phyloP scores from a whole-genome alignment of 2,888 invertebrate species.

The Hololepta plana region DNA sequence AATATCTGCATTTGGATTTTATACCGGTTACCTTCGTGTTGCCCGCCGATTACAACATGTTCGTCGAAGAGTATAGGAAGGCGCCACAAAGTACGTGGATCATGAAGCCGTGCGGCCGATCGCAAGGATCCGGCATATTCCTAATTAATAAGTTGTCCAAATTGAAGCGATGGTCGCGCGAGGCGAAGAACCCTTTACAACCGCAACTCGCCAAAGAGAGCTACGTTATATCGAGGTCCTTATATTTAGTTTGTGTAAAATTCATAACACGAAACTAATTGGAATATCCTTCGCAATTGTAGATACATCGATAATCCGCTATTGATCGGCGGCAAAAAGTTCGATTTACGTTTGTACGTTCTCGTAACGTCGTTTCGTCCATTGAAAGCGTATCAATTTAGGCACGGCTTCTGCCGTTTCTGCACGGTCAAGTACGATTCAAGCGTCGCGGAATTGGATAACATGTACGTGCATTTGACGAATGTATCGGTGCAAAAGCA shows the following conservation, averaged over 20 bases:
- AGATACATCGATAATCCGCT: conserved; percentile 87
- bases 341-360: conserved; percentile 82
- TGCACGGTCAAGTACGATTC: conserved; percentile 92
- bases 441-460: conserved; percentile 71
- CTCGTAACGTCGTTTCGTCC: conserved; percentile 87
- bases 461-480: conserved; percentile 88
- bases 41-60: conserved; percentile 93
- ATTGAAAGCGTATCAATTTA: conserved; percentile 81
- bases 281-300: conserved; percentile 10
- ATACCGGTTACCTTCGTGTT: conserved; percentile 87
- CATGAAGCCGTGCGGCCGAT: conserved; percentile 93
- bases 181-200: conserved; percentile 71
- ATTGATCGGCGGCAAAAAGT: conserved; percentile 89
- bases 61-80: conserved; percentile 90
- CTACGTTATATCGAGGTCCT: conserved; percentile 87
- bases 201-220: conserved; percentile 74
- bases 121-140: conserved; percentile 88
- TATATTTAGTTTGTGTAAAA: neutral
- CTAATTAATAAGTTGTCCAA: conserved; percentile 89
- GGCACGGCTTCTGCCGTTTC: conserved; percentile 86
- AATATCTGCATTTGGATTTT: conserved; percentile 73
- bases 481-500: conserved; percentile 98
- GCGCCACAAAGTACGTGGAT: conserved; percentile 91
- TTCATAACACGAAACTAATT: conserved; percentile 2
- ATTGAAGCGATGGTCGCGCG: conserved; percentile 76